These are phyloP conservation scores for Brachystomella parvula DNA, from an alignment of 1,140 invertebrate genomes.

Conservation along the genomic window DNA sequence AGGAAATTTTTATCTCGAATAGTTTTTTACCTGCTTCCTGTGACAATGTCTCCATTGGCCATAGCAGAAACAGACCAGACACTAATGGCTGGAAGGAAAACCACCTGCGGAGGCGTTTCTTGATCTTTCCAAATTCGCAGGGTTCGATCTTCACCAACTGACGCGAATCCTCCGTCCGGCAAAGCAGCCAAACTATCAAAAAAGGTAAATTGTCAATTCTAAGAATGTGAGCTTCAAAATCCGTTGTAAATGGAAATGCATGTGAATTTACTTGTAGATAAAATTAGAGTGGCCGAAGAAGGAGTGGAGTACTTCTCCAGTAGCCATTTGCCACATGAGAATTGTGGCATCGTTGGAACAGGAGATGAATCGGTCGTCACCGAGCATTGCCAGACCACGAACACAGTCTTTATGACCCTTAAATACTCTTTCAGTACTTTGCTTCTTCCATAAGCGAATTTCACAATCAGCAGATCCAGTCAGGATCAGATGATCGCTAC, in stretches of 20 bases:
- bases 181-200: constrained; percentile 54
- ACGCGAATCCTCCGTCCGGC: constrained; percentile 55
- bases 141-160: constrained; percentile 79
- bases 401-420: constrained; percentile 84
- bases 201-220: constrained; percentile 12
- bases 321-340: constrained; percentile 64
- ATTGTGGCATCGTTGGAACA: constrained; percentile 85
- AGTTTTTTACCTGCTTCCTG: constrained; percentile 58
- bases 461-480: constrained; percentile 87
- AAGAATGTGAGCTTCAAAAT: not conserved
- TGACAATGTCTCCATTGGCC: constrained; percentile 79
- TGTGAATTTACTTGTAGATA: constrained; percentile 46
- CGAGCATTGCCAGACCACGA: constrained; percentile 61
- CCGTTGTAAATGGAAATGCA: not conserved
- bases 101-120: constrained; percentile 55
- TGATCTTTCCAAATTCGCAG: constrained; percentile 70
- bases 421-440: not conserved
- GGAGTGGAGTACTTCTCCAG: constrained; percentile 67
- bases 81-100: constrained; percentile 72
- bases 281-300: constrained; percentile 68
- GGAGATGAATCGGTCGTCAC: constrained; percentile 65
- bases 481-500: constrained; percentile 53
- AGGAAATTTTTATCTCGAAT: not conserved
- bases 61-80: constrained; percentile 79
- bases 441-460: constrained; percentile 67